These are phyloP conservation scores for Acanthosoma haemorrhoidale DNA, from an alignment of 2,888 invertebrate genomes.

Conservation along the genomic window DNA sequence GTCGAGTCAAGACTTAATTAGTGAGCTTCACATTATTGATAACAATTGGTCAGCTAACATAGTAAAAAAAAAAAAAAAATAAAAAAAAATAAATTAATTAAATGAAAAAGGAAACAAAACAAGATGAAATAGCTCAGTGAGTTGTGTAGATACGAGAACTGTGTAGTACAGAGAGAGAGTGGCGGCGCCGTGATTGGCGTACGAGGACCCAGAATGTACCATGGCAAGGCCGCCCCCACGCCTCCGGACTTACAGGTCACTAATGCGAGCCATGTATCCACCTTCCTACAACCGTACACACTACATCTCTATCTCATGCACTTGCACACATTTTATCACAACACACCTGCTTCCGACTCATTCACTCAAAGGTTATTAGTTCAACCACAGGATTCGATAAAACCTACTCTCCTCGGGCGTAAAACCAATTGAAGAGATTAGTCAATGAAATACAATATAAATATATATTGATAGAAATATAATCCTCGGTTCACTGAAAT, in stretches of 20 bases:
- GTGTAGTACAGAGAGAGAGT: slow-evolving; percentile 23
- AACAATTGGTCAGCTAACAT: background rate
- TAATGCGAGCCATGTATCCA: slow-evolving; percentile 19
- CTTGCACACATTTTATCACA: too few relatives aligned
- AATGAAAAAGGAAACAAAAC: slow-evolving; percentile 31
- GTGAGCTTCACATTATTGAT: slow-evolving; percentile 5
- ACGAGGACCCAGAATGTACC: slow-evolving; percentile 52
- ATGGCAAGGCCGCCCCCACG: slow-evolving; percentile 65
- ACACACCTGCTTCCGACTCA: too few relatives aligned
- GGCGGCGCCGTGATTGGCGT: slow-evolving; percentile 32
- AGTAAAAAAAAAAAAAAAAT: background rate
- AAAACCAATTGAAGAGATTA: too few relatives aligned
- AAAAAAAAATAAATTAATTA: background rate
- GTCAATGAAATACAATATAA: too few relatives aligned
- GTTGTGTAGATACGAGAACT: slow-evolving; percentile 27
- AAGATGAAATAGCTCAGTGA: slow-evolving; percentile 28
- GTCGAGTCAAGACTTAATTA: slow-evolving; percentile 18
- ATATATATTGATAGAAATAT: too few relatives aligned
- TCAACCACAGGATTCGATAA: too few relatives aligned
- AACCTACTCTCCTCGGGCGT: too few relatives aligned
- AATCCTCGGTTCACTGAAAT: too few relatives aligned
- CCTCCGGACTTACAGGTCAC: slow-evolving; percentile 73
- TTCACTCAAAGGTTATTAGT: too few relatives aligned
- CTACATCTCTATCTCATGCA: background rate
- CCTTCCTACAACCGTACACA: background rate